A percentile compares a stretch with the other conserved stretches of the same genome.
Conservation (phyloP, 2,113 vertebrate genomes). For the Apteryx owenii region DNA sequence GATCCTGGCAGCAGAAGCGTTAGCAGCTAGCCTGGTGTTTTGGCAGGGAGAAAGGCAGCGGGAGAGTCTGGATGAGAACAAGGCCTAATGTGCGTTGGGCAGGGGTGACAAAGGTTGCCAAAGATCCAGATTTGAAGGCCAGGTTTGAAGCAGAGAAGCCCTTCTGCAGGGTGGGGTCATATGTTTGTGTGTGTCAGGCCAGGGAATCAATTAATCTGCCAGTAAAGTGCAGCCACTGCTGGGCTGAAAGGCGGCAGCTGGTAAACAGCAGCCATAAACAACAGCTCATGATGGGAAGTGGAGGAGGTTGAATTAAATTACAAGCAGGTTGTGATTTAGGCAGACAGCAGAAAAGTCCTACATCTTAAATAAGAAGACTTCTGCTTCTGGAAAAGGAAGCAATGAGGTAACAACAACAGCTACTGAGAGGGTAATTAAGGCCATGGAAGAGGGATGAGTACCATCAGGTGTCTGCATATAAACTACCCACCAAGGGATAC, state of each 20-base stretch:
- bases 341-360: neutral
- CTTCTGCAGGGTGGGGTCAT: neutral
- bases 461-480: neutral
- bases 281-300: neutral
- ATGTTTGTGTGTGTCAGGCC: neutral
- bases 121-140: neutral
- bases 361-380: neutral
- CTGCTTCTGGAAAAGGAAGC: neutral
- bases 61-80: neutral
- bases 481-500: neutral
- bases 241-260: neutral
- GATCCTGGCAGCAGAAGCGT: neutral
- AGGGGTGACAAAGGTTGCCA: neutral
- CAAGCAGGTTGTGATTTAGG: neutral
- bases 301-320: neutral
- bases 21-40: neutral
- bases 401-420: neutral
- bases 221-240: neutral
- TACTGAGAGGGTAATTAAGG: neutral
- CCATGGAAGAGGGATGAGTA: neutral
- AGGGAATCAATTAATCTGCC: neutral
- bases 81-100: neutral
- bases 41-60: neutral
- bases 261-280: neutral
- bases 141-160: neutral